Base-by-base conservation (phyloP, 2,797 vertebrate species). In the Cuniculus paca region DNA sequence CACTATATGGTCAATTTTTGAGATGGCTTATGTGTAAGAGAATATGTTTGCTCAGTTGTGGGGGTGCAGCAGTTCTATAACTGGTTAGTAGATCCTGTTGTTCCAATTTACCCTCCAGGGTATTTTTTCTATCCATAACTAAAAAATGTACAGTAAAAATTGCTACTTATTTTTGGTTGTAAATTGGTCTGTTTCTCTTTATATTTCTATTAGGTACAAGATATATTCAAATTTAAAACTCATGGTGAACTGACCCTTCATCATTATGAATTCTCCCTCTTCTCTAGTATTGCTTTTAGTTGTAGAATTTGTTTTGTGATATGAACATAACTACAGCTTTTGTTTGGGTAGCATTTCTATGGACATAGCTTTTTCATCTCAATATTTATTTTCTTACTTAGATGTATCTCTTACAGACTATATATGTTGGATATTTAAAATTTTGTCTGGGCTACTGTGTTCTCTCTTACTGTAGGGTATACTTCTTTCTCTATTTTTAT, bases 301-400 rank as follows among this genome's bases (percentile, higher is more conserved):
- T 58, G 34, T 91, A 63, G 26, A 45, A 45, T 85, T 36, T 84
- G 45, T 42, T 75, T 54, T 94, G 54, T 19, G 31, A 24, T 36
- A 39, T 36, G 45, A 77, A 60, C 52, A 26, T 61, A 61, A 28
- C 52, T 70, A 34, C 10, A 54, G 54, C 16, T 88, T 92, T 58
- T 90, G 36, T 91, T 58, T 79, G 48, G 60, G 48, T 79, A 61
- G 34, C 50, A 42, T 90, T 95, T 96, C 78, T 75, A 28, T 80
- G 61, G 63, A 60, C 10, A 9, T 63, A 58, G 10, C 42, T 80
- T 81, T 80, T 72, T 31, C 24, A 86, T 65, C 39, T 34, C 10
- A 89, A 1, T 84, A 31, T 83, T 86, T 89, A 31, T n/a, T 85
- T 85, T 91, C 60, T 89, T 74, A 92, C 39, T 95, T 68, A 50